Base-by-base conservation (phyloP, 2,113 vertebrate genomes). In the Megalops atlanticus region DNA sequence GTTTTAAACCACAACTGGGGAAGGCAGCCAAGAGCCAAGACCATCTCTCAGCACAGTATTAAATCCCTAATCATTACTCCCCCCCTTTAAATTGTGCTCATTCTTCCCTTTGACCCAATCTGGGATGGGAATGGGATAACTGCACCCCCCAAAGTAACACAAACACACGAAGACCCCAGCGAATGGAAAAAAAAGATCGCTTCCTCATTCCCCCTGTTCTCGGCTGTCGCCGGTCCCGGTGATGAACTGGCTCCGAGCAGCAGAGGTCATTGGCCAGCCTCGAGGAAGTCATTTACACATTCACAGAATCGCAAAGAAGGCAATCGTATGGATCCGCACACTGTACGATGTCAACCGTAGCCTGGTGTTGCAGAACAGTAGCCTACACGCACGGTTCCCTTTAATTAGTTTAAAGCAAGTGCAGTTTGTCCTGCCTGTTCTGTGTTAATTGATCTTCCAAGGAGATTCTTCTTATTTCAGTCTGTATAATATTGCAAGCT, bases 111-210 rank as follows among this genome's bases (percentile, higher is more conserved):
- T 87, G 81, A 85, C 79, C 79, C 84, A 79, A 82, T 81, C 41
- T 39, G 15, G 79, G 85, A 87, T 85, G 85, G 86, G 89, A 92
- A 92, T 89, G 86, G 92, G 90, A 92, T 88, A 89, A 90, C 85
- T 89, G 85, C 89, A 90, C 90, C 52, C n/a, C n/a, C 21, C 52
- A 31, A 6, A 31, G 0, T 10, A 3, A 31, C 54, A 10, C 54
- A n/a, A 24, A 64, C 54, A 64, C 58, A 64, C 58, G 2, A 6
- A 27, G 6, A 64, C n/a, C 58, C 24, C 49, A 54, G 16, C 18
- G n/a, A n/a, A n/a, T n/a, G n/a, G n/a, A n/a, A n/a, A n/a, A n/a
- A n/a, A n/a, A n/a, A n/a, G n/a, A 21, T 54, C 18, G 24, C 24
- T 64, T 38, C 35, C 35, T 54, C 35, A 27, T 21, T 33, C 76